Percentiles rank a stretch among this genome's conserved stretches.
phyloP scores from a whole-genome alignment of 2,797 vertebrate species.

The Poeciliopsis presidionis region DNA sequence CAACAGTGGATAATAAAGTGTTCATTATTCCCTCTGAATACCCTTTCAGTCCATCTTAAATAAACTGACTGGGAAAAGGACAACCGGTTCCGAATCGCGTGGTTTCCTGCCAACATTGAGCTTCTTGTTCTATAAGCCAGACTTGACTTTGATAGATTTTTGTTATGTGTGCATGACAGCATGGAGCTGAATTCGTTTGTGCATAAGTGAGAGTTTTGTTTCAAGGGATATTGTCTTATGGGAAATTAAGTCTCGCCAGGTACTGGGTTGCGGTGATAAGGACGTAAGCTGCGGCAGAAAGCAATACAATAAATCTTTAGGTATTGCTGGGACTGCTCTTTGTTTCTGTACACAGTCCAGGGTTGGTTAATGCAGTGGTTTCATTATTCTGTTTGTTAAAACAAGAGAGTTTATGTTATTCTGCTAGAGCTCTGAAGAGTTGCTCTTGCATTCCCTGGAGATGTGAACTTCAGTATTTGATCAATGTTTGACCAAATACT shows the following conservation, averaged over 20 bases:
- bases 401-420: slow-evolving; percentile 56
- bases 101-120: slow-evolving; percentile 20
- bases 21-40: slow-evolving; percentile 57
- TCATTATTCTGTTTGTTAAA: slow-evolving; percentile 62
- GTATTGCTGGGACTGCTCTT: slow-evolving; percentile 26
- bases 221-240: slow-evolving; percentile 39
- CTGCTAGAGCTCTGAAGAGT: slow-evolving; percentile 54
- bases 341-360: slow-evolving; percentile 10
- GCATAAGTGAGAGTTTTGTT: slow-evolving; percentile 28
- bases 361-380: slow-evolving; percentile 39
- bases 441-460: slow-evolving; percentile 42
- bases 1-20: slow-evolving; percentile 56
- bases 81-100: slow-evolving; percentile 27
- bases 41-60: slow-evolving; percentile 53
- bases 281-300: slow-evolving; percentile 50
- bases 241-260: slow-evolving; percentile 53
- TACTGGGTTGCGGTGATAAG: slow-evolving; percentile 39
- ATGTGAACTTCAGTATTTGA: slow-evolving; percentile 23
- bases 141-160: slow-evolving; percentile 31
- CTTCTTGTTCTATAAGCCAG: slow-evolving; percentile 33
- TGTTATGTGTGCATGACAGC: slow-evolving; percentile 5
- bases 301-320: slow-evolving; percentile 56
- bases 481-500: slow-evolving; percentile 36
- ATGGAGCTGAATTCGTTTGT: slow-evolving; percentile 30
- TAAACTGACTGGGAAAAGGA: slow-evolving; percentile 51